phyloP scores from a whole-genome alignment of 1,140 invertebrate genomes.

The Camponotus pennsylvanicus region DNA sequence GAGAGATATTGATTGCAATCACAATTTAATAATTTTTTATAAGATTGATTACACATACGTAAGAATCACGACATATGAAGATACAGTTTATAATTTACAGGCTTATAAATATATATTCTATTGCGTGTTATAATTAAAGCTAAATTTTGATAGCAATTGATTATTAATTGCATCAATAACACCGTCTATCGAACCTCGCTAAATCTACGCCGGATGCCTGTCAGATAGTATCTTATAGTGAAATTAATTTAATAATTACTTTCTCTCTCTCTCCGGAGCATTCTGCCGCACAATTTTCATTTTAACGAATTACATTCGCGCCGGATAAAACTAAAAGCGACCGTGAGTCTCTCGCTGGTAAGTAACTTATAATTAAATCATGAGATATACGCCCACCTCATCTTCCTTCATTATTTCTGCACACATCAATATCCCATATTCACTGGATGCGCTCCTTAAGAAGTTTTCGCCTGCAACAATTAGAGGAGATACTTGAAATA shows the following conservation, averaged over 20 bases:
- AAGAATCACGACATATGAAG: background rate
- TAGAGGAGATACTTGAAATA: background rate
- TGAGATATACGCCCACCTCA: constrained; percentile 11
- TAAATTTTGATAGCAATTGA: constrained; percentile 63
- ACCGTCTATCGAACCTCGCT: constrained; percentile 24
- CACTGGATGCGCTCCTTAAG: constrained; percentile 48
- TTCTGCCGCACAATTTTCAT: constrained; percentile 25
- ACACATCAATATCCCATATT: constrained; percentile 48
- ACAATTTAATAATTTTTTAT: background rate
- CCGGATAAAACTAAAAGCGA: constrained; percentile 49
- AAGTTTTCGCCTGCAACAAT: constrained; percentile 18
- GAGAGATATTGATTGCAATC: background rate
- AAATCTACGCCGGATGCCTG: constrained; percentile 26
- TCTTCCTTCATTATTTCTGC: constrained; percentile 39
- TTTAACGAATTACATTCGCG: constrained; percentile 47
- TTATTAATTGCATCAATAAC: constrained; percentile 58
- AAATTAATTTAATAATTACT: constrained; percentile 62
- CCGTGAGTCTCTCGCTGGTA: constrained; percentile 40
- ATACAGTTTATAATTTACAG: background rate
- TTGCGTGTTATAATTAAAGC: constrained; percentile 44
- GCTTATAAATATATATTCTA: constrained; percentile 18
- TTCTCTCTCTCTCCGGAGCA: background rate
- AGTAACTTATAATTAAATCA: constrained; percentile 57
- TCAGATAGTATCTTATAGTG: constrained; percentile 45
- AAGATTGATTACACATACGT: background rate